phyloP scores from a whole-genome alignment of 2,797 vertebrate genomes.

The Epinephelus coioides region DNA sequence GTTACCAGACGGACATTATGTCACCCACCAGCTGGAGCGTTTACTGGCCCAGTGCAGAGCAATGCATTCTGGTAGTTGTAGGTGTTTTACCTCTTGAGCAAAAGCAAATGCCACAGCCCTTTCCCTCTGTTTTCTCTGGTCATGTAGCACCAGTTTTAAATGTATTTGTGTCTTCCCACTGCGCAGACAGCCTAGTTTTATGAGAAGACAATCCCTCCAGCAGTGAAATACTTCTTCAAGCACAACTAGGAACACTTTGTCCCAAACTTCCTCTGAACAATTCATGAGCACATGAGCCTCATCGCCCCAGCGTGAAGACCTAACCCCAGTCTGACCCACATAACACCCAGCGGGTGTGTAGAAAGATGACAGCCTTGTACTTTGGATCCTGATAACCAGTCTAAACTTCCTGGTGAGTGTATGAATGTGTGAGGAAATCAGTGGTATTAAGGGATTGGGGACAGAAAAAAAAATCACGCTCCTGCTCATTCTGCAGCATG shows the following conservation, averaged over 20 bases:
- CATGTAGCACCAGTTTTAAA: too few relatives aligned
- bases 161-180: too few relatives aligned
- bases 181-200: too few relatives aligned
- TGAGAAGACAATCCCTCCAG: too few relatives aligned
- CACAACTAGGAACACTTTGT: slow-evolving; percentile 15
- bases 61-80: too few relatives aligned
- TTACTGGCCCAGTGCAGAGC: too few relatives aligned
- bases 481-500: slow-evolving; percentile 45
- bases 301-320: slow-evolving; percentile 16
- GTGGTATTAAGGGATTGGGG: slow-evolving; percentile 69
- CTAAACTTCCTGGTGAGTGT: slow-evolving; percentile 66
- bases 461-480: slow-evolving; percentile 41
- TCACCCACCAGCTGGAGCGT: too few relatives aligned
- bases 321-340: slow-evolving; percentile 50
- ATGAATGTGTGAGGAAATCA: slow-evolving; percentile 69
- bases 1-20: too few relatives aligned
- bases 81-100: too few relatives aligned
- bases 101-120: too few relatives aligned
- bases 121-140: too few relatives aligned
- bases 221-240: not conserved
- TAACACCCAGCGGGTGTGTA: slow-evolving; percentile 50
- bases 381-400: slow-evolving; percentile 76
- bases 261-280: slow-evolving; percentile 41
- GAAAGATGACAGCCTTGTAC: slow-evolving; percentile 75
- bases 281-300: slow-evolving; percentile 39